Base-by-base conservation (phyloP, 2,113 vertebrate species). In the Stigmatopora nigra region DNA sequence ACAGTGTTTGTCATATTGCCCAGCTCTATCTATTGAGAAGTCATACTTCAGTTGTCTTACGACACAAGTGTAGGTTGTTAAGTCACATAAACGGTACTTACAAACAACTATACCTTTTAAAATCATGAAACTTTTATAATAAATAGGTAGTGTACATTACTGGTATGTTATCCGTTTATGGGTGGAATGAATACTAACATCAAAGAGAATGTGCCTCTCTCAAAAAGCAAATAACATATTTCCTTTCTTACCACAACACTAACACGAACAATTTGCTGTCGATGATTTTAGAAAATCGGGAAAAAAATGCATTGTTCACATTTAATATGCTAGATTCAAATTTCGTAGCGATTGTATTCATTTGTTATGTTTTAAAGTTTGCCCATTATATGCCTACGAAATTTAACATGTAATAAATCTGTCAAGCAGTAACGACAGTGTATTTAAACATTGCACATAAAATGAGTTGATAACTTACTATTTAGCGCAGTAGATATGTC, bases 401-500 rank as follows among this genome's bases (percentile, higher is more conserved):
- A 45, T 22, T 22, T 4, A 22, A 22, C 0, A 22, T 44, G 14
- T 8, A 3, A n/a, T n/a, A n/a, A n/a, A 22, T 45, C 19, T 61
- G 41, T 20, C 59, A 45, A 14, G 19, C 36, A 19, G 12, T 19
- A 9, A 61, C 7, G 19, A 13, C 11, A 12, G 20, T 22, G 41
- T 1, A 22, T 15, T 45, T 19, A 20, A 45, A 15, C n/a, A 15
- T 45, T 15, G 15, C 14, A 45, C 2, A 45, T 5, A 0, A 71
- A 16, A 71, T 68, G 68, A 69, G 19, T 0, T 65, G 85, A 84
- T 84, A 72, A 88, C 87, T 56, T 2, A 41, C 38, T 57, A 65
- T 20, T 14, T 55, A 49, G 11, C 22, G 1, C 5, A 7, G 55
- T 19, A 16, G 17, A 17, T 22, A 71, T 52, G 53, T 71, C 49